Evolutionary conservation across 1,140 invertebrate species (phyloP).

Genomic region (Drosophila simulans): DNA sequence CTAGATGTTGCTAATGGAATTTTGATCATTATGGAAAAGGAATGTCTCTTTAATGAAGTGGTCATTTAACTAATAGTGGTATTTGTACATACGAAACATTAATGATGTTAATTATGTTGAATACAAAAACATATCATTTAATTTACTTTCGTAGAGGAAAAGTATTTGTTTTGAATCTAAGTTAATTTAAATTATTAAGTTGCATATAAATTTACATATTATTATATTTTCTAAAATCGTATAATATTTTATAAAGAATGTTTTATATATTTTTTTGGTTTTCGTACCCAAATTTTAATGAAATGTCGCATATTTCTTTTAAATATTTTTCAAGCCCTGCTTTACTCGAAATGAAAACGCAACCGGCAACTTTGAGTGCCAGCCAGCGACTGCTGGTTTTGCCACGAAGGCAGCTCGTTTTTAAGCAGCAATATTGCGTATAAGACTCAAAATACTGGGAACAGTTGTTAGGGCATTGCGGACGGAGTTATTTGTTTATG

Average conservation of each 20-base stretch:
- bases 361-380: slow-evolving; percentile 26
- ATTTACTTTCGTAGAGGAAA: background rate
- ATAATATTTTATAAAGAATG: background rate
- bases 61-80: background rate
- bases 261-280: background rate
- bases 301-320: background rate
- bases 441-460: slow-evolving; percentile 55
- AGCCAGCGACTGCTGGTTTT: slow-evolving; percentile 42
- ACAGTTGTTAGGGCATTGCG: background rate
- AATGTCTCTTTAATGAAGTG: background rate
- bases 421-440: slow-evolving; percentile 23
- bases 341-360: background rate
- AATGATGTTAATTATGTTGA: too few relatives aligned
- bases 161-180: too few relatives aligned
- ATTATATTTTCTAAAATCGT: too few relatives aligned
- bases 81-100: too few relatives aligned
- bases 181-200: too few relatives aligned
- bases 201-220: too few relatives aligned
- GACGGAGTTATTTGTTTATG: background rate
- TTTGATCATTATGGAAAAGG: background rate
- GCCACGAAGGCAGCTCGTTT: slow-evolving; percentile 21
- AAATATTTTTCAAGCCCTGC: background rate
- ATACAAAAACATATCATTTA: too few relatives aligned
- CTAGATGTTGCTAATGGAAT: background rate
- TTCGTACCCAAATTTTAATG: too few relatives aligned